Percentiles rank a stretch among this genome's conserved stretches.
Evolutionary conservation across 2,888 invertebrate genomes (phyloP).

Genomic region (Tetragonula carbonaria): DNA sequence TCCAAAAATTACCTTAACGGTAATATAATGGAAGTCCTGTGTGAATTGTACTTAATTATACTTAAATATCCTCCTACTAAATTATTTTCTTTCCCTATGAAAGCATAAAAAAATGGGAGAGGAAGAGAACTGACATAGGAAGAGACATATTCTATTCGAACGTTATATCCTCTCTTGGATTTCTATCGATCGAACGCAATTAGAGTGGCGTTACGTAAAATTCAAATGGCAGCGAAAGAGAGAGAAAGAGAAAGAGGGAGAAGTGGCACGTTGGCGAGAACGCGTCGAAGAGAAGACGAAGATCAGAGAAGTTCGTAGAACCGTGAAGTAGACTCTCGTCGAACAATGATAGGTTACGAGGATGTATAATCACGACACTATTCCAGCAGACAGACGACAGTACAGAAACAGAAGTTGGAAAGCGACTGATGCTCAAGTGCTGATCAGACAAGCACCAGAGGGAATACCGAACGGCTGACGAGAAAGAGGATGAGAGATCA

Average conservation of each 20-base stretch:
- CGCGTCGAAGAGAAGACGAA: neutral
- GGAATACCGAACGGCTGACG: neutral
- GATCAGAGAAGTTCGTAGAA: neutral
- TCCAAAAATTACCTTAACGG: too few relatives aligned
- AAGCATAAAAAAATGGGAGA: too few relatives aligned
- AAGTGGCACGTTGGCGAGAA: neutral
- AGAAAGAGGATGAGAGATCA: neutral
- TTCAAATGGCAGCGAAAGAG: neutral
- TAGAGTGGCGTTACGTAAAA: neutral
- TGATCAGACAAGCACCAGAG: neutral
- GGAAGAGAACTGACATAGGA: too few relatives aligned
- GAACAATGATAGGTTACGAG: neutral
- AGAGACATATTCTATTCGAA: neutral
- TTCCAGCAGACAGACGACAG: neutral
- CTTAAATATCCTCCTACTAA: too few relatives aligned
- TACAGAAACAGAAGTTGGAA: conserved; percentile 19
- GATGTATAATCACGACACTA: conserved; percentile 25
- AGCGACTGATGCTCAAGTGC: conserved; percentile 6
- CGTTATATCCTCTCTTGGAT: neutral
- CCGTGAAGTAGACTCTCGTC: neutral
- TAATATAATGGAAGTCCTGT: too few relatives aligned
- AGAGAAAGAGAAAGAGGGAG: neutral
- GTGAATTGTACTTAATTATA: too few relatives aligned
- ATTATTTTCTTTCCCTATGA: too few relatives aligned
- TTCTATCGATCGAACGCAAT: neutral